These are phyloP conservation scores for Tetragonula clypearis DNA, from an alignment of 1,140 invertebrate species.

Conservation along the genomic window DNA sequence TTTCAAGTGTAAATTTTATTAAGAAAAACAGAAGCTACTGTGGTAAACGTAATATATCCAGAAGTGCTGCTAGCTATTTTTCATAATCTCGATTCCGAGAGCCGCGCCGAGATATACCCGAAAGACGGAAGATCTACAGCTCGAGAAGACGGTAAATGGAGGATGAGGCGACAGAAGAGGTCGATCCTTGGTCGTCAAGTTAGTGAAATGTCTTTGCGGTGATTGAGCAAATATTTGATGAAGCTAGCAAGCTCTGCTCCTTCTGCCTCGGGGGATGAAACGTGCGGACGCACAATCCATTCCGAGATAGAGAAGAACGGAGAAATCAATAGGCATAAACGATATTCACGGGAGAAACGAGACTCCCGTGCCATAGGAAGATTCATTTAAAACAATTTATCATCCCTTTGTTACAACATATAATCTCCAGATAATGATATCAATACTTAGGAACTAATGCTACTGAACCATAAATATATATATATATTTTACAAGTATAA, in stretches of 20 bases:
- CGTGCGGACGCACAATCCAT: slow-evolving; percentile 52
- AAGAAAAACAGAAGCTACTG: not conserved
- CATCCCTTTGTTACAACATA: not conserved
- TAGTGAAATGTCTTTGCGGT: slow-evolving; percentile 79
- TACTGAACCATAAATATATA: not conserved
- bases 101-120: not conserved
- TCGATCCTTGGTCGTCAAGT: slow-evolving; percentile 75
- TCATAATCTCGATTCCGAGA: slow-evolving; percentile 44
- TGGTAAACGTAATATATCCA: slow-evolving; percentile 33
- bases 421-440: not conserved
- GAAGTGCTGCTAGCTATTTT: slow-evolving; percentile 56
- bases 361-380: not conserved
- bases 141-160: slow-evolving; percentile 55
- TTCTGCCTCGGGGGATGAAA: slow-evolving; percentile 61
- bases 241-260: slow-evolving; percentile 70
- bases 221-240: slow-evolving; percentile 82
- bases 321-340: slow-evolving; percentile 52
- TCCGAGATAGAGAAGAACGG: slow-evolving; percentile 40
- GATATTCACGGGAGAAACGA: slow-evolving; percentile 21
- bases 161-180: slow-evolving; percentile 67
- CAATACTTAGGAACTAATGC: not conserved
- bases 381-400: slow-evolving; percentile 24
- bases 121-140: slow-evolving; percentile 29
- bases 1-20: not conserved
- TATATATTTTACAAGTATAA: not conserved